Evolutionary conservation across 2,113 vertebrate genomes (phyloP).

Genomic region (Leptobrachium leishanense): DNA sequence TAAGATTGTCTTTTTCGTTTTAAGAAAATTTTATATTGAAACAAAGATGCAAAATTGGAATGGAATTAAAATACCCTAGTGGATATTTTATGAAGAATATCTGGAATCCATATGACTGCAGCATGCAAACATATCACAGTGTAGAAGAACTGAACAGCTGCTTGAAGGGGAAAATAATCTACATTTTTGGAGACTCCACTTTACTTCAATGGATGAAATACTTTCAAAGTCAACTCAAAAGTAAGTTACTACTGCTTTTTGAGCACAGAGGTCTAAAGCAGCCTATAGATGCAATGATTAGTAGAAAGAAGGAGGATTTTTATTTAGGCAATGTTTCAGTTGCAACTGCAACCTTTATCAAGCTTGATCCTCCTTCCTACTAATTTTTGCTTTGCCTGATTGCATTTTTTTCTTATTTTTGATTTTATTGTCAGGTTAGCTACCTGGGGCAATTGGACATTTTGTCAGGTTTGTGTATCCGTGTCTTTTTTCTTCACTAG

Average conservation of each 20-base stretch:
- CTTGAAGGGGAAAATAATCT: conserved; percentile 25
- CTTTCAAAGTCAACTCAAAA: conserved; percentile 18
- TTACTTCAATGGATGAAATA: conserved; percentile 22
- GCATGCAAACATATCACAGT: not conserved
- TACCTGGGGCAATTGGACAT: no score
- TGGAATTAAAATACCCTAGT: conserved; percentile 37
- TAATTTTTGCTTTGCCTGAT: no score
- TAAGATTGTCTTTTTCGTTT: not conserved
- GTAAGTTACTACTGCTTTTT: conserved; percentile 13
- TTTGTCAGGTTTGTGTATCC: no score
- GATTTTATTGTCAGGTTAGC: no score
- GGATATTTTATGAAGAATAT: conserved; percentile 16
- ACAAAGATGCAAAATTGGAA: conserved; percentile 24
- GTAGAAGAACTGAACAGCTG: conserved; percentile 21
- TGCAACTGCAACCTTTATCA: no score
- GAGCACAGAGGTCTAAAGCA: no score
- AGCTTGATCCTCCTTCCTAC: no score
- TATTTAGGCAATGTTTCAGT: no score
- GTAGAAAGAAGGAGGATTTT: no score
- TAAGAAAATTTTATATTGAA: not conserved
- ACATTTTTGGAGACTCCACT: not conserved
- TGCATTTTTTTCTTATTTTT: no score
- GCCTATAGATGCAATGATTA: no score
- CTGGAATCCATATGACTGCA: conserved; percentile 2
- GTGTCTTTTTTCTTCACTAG: no score